phyloP scores from a whole-genome alignment of 2,888 invertebrate genomes.

The Ametastegia equiseti region DNA sequence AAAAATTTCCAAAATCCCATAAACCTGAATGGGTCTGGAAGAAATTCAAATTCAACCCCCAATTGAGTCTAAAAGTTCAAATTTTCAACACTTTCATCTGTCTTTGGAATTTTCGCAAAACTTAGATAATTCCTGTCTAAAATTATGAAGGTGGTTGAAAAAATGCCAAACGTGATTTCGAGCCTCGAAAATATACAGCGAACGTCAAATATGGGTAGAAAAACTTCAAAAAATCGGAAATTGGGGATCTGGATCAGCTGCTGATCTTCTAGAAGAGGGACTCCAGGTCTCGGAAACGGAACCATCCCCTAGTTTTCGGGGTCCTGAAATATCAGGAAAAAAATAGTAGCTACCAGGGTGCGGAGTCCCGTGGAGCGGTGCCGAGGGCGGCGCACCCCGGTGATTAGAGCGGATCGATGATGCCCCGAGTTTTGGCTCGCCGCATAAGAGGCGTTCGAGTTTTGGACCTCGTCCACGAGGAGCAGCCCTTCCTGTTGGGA shows the following conservation, averaged over 20 bases:
- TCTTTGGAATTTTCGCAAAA: no score
- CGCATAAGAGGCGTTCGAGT: not conserved
- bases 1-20: no score
- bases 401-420: constrained; percentile 41
- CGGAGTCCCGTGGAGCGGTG: constrained; percentile 37
- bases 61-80: no score
- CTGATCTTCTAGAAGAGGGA: not conserved
- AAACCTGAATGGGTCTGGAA: no score
- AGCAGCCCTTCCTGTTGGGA: not conserved
- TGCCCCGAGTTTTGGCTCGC: constrained; percentile 24
- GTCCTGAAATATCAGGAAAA: not conserved
- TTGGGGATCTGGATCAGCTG: not conserved
- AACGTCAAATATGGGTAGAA: not conserved
- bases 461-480: constrained; percentile 10
- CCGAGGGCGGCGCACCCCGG: constrained; percentile 46
- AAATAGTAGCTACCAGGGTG: constrained; percentile 3
- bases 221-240: not conserved
- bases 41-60: no score
- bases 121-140: no score
- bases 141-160: no score
- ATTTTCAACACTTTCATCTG: no score
- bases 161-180: no score
- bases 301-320: not conserved
- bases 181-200: no score
- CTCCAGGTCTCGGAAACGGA: not conserved